phyloP scores from a whole-genome alignment of 2,888 invertebrate genomes.

The Sesamia inferens region DNA sequence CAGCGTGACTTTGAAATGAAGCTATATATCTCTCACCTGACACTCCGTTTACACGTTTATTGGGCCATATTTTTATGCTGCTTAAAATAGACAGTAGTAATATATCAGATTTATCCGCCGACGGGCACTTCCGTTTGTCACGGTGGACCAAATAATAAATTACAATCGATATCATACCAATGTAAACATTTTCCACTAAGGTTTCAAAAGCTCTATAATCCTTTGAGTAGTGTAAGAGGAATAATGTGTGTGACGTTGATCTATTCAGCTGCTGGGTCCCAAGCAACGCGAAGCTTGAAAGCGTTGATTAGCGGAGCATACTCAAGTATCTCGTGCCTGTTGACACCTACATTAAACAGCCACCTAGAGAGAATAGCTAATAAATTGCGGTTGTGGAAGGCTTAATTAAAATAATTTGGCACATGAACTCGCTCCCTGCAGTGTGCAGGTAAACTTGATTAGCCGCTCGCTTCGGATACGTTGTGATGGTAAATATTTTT shows the following conservation, averaged over 20 bases:
- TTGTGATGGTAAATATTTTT: slow-evolving; percentile 71
- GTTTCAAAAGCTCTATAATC: slow-evolving; percentile 34
- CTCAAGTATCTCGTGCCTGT: slow-evolving; percentile 61
- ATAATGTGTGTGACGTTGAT: slow-evolving; percentile 66
- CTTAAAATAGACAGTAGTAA: slow-evolving; percentile 61
- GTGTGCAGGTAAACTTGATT: slow-evolving; percentile 69
- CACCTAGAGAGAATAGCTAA: slow-evolving; percentile 65
- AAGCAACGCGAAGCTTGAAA: slow-evolving; percentile 53
- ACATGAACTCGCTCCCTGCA: slow-evolving; percentile 46
- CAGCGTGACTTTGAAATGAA: slow-evolving; percentile 74
- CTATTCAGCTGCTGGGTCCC: slow-evolving; percentile 58
- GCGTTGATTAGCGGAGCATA: slow-evolving; percentile 69
- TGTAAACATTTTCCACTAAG: slow-evolving; percentile 24
- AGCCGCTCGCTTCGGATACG: slow-evolving; percentile 61
- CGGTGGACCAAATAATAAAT: slow-evolving; percentile 44
- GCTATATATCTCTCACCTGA: slow-evolving; percentile 83
- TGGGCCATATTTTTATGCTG: slow-evolving; percentile 71
- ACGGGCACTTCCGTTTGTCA: slow-evolving; percentile 54
- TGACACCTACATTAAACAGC: slow-evolving; percentile 59
- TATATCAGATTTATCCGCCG: slow-evolving; percentile 61
- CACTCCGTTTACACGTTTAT: slow-evolving; percentile 74
- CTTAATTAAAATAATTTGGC: slow-evolving; percentile 73
- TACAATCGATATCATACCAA: slow-evolving; percentile 30
- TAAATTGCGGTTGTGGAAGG: slow-evolving; percentile 62
- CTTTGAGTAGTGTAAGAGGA: slow-evolving; percentile 46